These are phyloP conservation scores for Echeneis naucrates DNA, from an alignment of 2,797 vertebrate genomes.

Conservation along the genomic window DNA sequence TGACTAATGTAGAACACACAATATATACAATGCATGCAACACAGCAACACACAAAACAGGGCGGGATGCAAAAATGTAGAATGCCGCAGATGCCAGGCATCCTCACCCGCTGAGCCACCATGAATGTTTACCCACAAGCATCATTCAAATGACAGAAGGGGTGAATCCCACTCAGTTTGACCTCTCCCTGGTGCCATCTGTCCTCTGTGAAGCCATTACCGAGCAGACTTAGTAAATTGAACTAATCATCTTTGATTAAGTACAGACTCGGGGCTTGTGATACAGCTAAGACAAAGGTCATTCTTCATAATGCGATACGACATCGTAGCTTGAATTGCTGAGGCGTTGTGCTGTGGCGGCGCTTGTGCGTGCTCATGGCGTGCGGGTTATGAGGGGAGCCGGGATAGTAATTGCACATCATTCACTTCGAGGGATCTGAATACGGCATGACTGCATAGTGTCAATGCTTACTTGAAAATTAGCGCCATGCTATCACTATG, in stretches of 20 bases:
- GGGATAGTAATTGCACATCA: slow-evolving; percentile 74
- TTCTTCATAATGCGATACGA: slow-evolving; percentile 77
- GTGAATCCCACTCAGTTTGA: slow-evolving; percentile 57
- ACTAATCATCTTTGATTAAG: slow-evolving; percentile 86
- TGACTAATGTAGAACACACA: too few species aligned
- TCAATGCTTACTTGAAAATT: slow-evolving; percentile 43
- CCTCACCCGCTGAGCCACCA: slow-evolving; percentile 32
- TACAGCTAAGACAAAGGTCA: slow-evolving; percentile 79
- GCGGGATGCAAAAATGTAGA: background rate
- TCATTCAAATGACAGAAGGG: slow-evolving; percentile 47
- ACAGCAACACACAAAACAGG: background rate
- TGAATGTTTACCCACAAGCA: slow-evolving; percentile 56
- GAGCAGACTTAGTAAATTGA: slow-evolving; percentile 79
- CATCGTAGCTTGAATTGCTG: slow-evolving; percentile 55
- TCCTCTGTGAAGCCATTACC: slow-evolving; percentile 65
- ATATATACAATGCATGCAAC: background rate
- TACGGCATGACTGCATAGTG: slow-evolving; percentile 36
- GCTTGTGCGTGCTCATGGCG: slow-evolving; percentile 9
- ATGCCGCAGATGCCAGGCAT: slow-evolving; percentile 12
- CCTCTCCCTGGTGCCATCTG: slow-evolving; percentile 62
- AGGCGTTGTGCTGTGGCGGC: slow-evolving; percentile 42
- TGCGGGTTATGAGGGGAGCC: slow-evolving; percentile 11
- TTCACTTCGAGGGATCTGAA: slow-evolving; percentile 62
- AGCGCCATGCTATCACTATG: slow-evolving; percentile 1
- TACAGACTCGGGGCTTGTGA: slow-evolving; percentile 70